Evolutionary conservation across 1,140 invertebrate species (phyloP), one percentile per base, ranked within the genome.

Genomic region (Homalodisca vitripennis): DNA sequence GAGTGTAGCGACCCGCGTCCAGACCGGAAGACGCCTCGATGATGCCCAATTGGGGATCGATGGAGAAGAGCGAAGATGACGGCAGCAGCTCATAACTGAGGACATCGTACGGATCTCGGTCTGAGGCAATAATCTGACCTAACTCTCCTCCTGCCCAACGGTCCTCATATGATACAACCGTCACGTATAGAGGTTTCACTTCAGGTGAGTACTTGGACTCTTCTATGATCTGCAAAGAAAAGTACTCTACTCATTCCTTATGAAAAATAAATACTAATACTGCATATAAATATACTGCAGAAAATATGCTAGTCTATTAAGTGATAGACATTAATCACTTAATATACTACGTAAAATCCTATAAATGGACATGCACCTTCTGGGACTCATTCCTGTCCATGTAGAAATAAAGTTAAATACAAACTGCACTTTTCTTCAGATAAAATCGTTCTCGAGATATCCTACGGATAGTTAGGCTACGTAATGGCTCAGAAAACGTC

Each of bases 201-300:
- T 92, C 86, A 0, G 97, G 97, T 0, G 94, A 92, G 82, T 93
- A 95, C 73, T 93, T 91, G 27, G 94, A 96, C 78, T 97, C 94
- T 80, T 98, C 95, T 68, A 95, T 92, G 0, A 98, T 81, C 64
- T 79, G 72, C 2, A 70, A 68, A n/a, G 3, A 66, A 67, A 51
- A 13, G 17, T 6, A 70, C 10, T 67, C 17, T 53, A 70, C 66
- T 31, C 17, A 10, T 41, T 41, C 34, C 34, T 41, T 17, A 41
- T 41, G 6, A 41, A 41, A 41, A 41, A 6, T 41, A n/a, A n/a
- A n/a, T n/a, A n/a, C n/a, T n/a, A n/a, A n/a, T n/a, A n/a, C n/a
- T n/a, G n/a, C n/a, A n/a, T n/a, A n/a, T n/a, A n/a, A n/a, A n/a
- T n/a, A n/a, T n/a, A n/a, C n/a, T n/a, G n/a, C n/a, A n/a, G n/a